Percentiles rank a stretch among this genome's conserved stretches.
phyloP scores from a whole-genome alignment of 2,888 invertebrate species.

The Therioaphis trifolii region DNA sequence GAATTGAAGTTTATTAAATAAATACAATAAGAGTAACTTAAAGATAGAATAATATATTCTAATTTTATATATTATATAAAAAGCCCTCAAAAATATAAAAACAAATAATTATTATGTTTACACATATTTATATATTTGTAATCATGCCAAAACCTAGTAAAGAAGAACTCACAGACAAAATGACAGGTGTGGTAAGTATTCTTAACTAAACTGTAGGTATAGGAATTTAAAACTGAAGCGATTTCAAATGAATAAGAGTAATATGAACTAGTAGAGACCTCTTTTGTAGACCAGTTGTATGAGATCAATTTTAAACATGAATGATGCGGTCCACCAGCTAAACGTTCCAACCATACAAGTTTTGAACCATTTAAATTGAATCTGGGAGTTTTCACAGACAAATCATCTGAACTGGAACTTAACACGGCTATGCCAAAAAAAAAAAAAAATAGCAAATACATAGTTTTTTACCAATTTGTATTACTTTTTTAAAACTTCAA shows the following conservation, averaged over 20 bases:
- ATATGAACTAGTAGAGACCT: constrained; percentile 62
- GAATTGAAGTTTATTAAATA: too few species aligned
- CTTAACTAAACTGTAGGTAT: too few species aligned
- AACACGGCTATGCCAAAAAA: constrained; percentile 71
- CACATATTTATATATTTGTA: too few species aligned
- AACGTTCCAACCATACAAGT: constrained; percentile 80
- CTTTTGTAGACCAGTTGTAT: constrained; percentile 68
- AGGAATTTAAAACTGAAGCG: too few species aligned
- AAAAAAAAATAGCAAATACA: constrained; percentile 63
- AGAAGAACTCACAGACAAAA: too few species aligned
- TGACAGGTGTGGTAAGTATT: too few species aligned
- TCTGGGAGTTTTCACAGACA: constrained; percentile 75
- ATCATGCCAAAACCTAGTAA: too few species aligned
- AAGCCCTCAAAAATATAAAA: too few species aligned
- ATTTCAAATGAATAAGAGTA: not conserved
- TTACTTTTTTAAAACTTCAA: not conserved
- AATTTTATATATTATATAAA: too few species aligned
- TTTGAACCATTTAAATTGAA: constrained; percentile 74
- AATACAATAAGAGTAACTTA: too few species aligned
- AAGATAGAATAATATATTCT: too few species aligned
- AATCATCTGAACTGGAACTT: constrained; percentile 69
- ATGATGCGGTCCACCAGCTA: constrained; percentile 79
- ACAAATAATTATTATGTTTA: too few species aligned
- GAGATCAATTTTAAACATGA: constrained; percentile 75
- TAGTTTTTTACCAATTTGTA: not conserved